Evolutionary conservation across 2,797 vertebrate species (phyloP), one percentile per base, ranked within the genome.

Genomic region (Margarornis squamiger): DNA sequence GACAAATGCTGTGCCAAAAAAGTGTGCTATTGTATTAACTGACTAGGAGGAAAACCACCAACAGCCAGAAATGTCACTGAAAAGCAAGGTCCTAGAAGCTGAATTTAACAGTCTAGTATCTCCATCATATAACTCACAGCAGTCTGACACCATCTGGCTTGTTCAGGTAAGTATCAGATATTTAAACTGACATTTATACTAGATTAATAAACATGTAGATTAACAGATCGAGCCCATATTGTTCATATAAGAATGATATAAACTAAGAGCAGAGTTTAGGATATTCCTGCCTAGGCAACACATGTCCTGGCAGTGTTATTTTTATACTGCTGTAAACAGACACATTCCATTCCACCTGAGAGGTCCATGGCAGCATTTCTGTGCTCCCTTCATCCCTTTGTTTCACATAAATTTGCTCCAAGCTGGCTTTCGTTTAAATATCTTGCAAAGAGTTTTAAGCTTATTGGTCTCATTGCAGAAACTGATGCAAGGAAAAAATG

Each of bases 301-400:
- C 4, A 8, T 6, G 9, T 61, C 57, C 84, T 51, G 45, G 27
- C 0, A 0, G 30, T 13, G 80, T 71, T 90, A 76, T 86, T 94
- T 95, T 74, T 83, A 88, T 4, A 15, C 74, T 74, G 30, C 71
- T 87, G n/a, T 74, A 85, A 90, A 92, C 57, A 86, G 55, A 86
- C 54, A 58, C 52, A 65, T 89, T 79, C 71, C 76, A 41, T 52
- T 73, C 67, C 52, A 96, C 72, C 45, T 91, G 80, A 8, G 1
- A 71, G 67, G 83, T 55, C 74, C 67, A 41, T 9, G 0, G 66
- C 1, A 0, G 79, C 61, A 95, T 36, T 62, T 72, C 59, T 4
- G 1, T 0, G 0, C 27, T 78, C 57, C 49, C 43, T 54, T 54
- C 5, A 14, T 39, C 29, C 51, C 12, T 36, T 82, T 77, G 55